Conservation (phyloP, 2,888 invertebrate species). For the Octonoba sinensis region DNA sequence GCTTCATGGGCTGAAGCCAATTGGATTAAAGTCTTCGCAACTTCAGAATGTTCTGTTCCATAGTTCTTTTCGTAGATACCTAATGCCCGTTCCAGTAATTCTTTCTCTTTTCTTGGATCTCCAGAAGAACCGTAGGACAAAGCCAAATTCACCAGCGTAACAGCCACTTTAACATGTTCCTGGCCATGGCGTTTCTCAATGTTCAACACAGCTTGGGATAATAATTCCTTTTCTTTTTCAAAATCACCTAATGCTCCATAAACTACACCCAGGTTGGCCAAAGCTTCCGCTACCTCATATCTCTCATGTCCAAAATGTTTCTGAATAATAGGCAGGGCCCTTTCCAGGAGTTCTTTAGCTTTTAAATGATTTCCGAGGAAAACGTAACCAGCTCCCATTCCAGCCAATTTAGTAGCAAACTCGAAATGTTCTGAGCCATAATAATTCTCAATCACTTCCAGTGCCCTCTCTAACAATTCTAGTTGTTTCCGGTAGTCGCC, state of each 20-base stretch:
- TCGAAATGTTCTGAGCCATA: constrained; percentile 37
- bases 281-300: constrained; percentile 27
- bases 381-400: constrained; percentile 43
- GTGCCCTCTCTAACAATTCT: constrained; percentile 28
- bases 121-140: constrained; percentile 30
- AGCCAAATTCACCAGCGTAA: constrained; percentile 39
- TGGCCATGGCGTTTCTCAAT: constrained; percentile 35
- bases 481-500: constrained; percentile 37
- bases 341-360: constrained; percentile 38
- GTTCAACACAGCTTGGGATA: constrained; percentile 24
- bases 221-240: constrained; percentile 28
- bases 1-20: constrained; percentile 22
- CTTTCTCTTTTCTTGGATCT: constrained; percentile 19
- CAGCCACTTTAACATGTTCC: constrained; percentile 47
- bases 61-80: constrained; percentile 32
- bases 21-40: constrained; percentile 31
- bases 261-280: constrained; percentile 49
- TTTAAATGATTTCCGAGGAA: constrained; percentile 37
- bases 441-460: constrained; percentile 14
- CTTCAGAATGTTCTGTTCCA: constrained; percentile 35
- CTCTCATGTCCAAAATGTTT: constrained; percentile 1
- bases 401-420: constrained; percentile 38
- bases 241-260: constrained; percentile 40
- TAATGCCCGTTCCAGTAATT: constrained; percentile 31
- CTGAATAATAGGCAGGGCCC: constrained; percentile 33